Percentiles rank a stretch among this genome's conserved stretches.
phyloP scores from a whole-genome alignment of 2,888 invertebrate genomes.

The Drosophila helvetica region DNA sequence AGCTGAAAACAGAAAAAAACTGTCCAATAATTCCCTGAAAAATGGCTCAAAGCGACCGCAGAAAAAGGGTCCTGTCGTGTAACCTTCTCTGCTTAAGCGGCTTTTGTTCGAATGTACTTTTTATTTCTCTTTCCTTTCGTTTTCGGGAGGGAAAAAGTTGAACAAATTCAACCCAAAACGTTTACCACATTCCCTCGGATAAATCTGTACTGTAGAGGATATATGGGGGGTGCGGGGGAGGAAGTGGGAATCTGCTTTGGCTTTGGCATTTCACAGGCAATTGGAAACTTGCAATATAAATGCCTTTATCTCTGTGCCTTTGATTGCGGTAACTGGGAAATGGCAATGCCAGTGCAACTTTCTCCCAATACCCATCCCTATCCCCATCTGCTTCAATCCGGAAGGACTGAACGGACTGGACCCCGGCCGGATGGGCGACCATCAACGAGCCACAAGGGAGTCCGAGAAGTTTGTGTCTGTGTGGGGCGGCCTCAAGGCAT shows the following conservation, averaged over 20 bases:
- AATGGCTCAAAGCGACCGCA: conserved; percentile 3
- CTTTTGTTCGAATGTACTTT: conserved; percentile 18
- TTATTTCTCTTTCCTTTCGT: conserved; percentile 3
- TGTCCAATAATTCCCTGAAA: conserved; percentile 13
- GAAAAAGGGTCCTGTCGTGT: conserved; percentile 4
- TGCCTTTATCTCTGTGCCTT: conserved; percentile 30
- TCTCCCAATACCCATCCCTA: neutral
- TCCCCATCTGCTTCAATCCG: conserved; percentile 8
- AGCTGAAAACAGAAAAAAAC: neutral
- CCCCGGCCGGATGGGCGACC: conserved; percentile 5
- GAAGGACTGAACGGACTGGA: conserved; percentile 27
- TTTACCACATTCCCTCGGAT: neutral
- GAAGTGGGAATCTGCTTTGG: conserved; percentile 22
- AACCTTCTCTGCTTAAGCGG: conserved; percentile 35
- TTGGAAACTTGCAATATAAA: conserved; percentile 48
- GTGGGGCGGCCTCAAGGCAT: neutral
- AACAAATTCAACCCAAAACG: conserved; percentile 7
- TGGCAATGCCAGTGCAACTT: conserved; percentile 36
- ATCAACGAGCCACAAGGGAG: conserved; percentile 41
- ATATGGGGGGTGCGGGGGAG: neutral
- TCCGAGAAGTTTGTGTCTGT: conserved; percentile 10
- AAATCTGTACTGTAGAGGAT: too few species aligned
- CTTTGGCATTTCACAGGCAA: conserved; percentile 44
- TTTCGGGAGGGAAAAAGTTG: neutral
- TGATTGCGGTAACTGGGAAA: conserved; percentile 45